Percentiles rank a stretch among this genome's conserved stretches.
phyloP scores from a whole-genome alignment of 23 tunicate genomes.

The Ciona savignyi region DNA sequence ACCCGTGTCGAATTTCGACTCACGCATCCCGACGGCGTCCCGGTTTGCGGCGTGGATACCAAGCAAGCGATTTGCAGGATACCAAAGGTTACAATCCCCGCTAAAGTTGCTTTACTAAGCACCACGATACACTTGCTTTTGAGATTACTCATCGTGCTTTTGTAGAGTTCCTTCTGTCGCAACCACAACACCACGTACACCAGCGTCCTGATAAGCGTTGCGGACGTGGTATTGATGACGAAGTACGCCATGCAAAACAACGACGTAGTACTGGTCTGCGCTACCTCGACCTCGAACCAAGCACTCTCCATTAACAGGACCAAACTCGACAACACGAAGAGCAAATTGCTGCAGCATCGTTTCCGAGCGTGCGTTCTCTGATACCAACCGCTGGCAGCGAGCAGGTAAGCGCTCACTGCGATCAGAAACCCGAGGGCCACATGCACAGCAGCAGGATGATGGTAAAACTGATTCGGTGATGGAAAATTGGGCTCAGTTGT shows the following conservation, averaged over 20 bases:
- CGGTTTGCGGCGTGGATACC: slow-evolving; percentile 7
- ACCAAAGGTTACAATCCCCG: slow-evolving; percentile 31
- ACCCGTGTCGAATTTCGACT: neutral
- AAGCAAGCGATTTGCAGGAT: slow-evolving; percentile 4
- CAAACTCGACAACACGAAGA: slow-evolving; percentile 8
- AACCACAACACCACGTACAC: slow-evolving; percentile 50
- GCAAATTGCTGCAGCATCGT: neutral
- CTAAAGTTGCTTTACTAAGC: slow-evolving; percentile 16
- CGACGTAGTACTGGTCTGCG: neutral
- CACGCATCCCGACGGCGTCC: slow-evolving; percentile 11
- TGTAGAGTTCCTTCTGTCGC: slow-evolving; percentile 25
- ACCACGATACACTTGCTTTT: slow-evolving; percentile 3
- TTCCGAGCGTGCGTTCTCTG: neutral
- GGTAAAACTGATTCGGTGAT: neutral
- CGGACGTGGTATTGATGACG: slow-evolving; percentile 19
- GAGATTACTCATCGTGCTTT: slow-evolving; percentile 10
- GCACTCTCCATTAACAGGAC: slow-evolving; percentile 16
- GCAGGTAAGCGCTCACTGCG: slow-evolving; percentile 14
- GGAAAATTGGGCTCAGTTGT: neutral
- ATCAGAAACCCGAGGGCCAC: slow-evolving; percentile 8
- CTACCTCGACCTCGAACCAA: slow-evolving; percentile 33
- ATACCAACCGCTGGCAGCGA: slow-evolving; percentile 2
- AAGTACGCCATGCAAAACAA: slow-evolving; percentile 27
- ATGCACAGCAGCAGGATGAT: slow-evolving; percentile 10
- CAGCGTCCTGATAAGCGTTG: slow-evolving; percentile 20